Conservation (phyloP, 2,888 invertebrate species). For the Sphaerophoria taeniata region DNA sequence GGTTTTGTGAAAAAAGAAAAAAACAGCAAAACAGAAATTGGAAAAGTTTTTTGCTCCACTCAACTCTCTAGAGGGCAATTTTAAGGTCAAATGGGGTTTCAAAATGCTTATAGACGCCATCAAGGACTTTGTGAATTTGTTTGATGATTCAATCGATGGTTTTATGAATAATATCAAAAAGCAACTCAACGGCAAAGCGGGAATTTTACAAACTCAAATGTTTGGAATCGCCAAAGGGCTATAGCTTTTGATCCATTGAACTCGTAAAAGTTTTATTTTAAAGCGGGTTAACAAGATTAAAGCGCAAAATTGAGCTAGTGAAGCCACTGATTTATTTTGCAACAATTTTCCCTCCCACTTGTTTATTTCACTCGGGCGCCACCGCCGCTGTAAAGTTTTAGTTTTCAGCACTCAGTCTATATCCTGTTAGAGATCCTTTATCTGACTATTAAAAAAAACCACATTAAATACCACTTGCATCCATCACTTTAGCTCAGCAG, state of each 20-base stretch:
- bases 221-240: no score
- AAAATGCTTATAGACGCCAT: constrained; percentile 23
- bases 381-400: no score
- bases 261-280: no score
- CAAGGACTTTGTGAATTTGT: constrained; percentile 59
- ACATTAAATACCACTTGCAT: constrained; percentile 11
- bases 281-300: no score
- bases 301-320: no score
- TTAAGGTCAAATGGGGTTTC: constrained; percentile 47
- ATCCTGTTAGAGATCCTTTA: constrained; percentile 8
- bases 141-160: constrained; percentile 49
- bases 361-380: no score
- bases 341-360: no score
- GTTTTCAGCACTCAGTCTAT: not conserved
- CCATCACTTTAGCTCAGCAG: constrained; percentile 2
- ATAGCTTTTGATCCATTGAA: no score
- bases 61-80: constrained; percentile 39
- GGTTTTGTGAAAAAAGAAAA: not conserved
- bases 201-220: no score
- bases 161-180: constrained; percentile 6
- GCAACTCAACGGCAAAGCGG: not conserved
- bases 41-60: constrained; percentile 47
- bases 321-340: no score
- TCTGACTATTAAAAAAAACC: not conserved
- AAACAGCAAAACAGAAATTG: constrained; percentile 62